Evolutionary conservation across 2,888 invertebrate genomes (phyloP).

Genomic region (Ormyrus labotus): DNA sequence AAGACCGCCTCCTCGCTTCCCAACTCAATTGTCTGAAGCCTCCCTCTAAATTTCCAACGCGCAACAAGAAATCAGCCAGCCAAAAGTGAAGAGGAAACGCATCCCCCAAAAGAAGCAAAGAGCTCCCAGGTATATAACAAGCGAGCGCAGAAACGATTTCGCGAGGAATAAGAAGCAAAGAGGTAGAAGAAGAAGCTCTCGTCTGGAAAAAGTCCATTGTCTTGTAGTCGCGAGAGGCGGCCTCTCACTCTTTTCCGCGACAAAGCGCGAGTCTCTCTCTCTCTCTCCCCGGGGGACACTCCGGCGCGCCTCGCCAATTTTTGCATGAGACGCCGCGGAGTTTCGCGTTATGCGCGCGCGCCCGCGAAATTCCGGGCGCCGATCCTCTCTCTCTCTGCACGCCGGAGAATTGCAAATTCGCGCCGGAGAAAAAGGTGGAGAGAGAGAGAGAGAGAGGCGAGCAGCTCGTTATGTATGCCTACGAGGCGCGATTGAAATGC

Average conservation of each 20-base stretch:
- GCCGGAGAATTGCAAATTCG: constrained; percentile 66
- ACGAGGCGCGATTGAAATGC: constrained; percentile 62
- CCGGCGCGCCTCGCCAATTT: constrained; percentile 33
- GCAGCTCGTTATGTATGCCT: constrained; percentile 23
- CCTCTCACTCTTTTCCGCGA: background rate
- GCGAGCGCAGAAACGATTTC: constrained; percentile 22
- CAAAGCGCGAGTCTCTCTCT: too few species aligned
- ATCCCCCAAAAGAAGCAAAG: background rate
- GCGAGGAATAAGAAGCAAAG: background rate
- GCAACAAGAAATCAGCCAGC: constrained; percentile 1
- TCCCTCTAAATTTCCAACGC: background rate
- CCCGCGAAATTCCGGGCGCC: constrained; percentile 44
- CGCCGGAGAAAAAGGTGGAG: background rate
- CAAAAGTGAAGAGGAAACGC: background rate
- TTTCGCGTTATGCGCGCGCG: constrained; percentile 33
- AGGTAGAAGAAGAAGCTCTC: constrained; percentile 5
- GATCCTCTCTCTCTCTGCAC: constrained; percentile 50
- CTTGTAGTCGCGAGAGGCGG: background rate
- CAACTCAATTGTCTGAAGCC: too few species aligned
- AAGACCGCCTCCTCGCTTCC: too few species aligned
- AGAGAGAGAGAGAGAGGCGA: background rate
- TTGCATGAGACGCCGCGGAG: constrained; percentile 20
- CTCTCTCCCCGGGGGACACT: constrained; percentile 28
- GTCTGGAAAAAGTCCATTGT: constrained; percentile 38
- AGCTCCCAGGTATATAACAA: background rate